A percentile compares a stretch with the other conserved stretches of the same genome.
These are phyloP conservation scores for Takifugu bimaculatus DNA, from an alignment of 2,113 vertebrate species.

Conservation along the genomic window DNA sequence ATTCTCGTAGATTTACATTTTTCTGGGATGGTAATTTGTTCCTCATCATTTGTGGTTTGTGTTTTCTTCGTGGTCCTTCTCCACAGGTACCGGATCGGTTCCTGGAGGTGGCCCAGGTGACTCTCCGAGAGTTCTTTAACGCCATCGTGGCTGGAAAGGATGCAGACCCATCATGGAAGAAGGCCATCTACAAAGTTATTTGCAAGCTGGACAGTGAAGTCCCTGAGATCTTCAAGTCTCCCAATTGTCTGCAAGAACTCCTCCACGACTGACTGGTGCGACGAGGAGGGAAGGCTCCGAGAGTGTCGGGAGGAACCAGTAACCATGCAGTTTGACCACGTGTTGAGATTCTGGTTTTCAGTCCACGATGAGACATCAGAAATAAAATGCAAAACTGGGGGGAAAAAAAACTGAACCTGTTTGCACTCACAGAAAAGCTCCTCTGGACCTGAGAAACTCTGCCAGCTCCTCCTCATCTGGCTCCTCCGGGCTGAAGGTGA, in stretches of 20 bases:
- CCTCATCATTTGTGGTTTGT: conserved; percentile 5
- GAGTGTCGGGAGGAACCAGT: too few relatives aligned
- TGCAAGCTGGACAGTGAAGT: conserved; percentile 99
- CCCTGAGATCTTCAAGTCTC: conserved; percentile 97
- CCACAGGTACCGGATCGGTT: conserved; percentile 93
- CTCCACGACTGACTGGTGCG: conserved; percentile 82
- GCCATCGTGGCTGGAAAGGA: conserved; percentile 98
- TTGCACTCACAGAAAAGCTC: conserved; percentile 47
- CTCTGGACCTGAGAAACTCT: neutral
- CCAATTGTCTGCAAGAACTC: conserved; percentile 97
- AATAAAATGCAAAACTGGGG: conserved; percentile 15
- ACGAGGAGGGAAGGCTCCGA: neutral
- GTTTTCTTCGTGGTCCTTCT: conserved; percentile 41
- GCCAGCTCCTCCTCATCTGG: neutral
- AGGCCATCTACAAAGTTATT: conserved; percentile 99
- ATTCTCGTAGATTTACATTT: too few relatives aligned
- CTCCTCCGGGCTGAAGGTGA: neutral
- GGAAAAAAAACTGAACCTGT: conserved; percentile 22
- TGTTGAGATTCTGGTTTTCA: too few relatives aligned
- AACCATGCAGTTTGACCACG: neutral
- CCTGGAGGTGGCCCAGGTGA: conserved; percentile 97
- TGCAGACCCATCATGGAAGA: conserved; percentile 98
- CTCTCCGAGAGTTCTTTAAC: conserved; percentile 98
- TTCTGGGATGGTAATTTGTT: neutral
- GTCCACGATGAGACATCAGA: neutral